Conservation (phyloP, 2,113 vertebrate species). For the Malaclemys terrapin region DNA sequence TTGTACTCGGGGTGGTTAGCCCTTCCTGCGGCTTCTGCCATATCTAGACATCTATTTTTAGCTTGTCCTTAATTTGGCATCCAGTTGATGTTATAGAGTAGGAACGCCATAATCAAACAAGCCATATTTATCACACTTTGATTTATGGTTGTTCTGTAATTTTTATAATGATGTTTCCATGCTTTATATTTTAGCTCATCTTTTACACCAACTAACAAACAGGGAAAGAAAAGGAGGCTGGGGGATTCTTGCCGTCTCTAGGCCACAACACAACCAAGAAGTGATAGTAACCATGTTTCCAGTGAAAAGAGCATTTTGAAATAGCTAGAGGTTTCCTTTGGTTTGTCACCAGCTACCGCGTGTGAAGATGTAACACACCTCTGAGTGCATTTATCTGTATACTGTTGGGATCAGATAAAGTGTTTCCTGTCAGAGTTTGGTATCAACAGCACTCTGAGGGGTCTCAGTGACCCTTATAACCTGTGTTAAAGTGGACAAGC, state of each 20-base stretch:
- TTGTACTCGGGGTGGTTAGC: background rate
- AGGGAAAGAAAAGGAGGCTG: background rate
- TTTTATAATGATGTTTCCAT: background rate
- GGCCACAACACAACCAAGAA: background rate
- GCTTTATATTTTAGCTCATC: background rate
- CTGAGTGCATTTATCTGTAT: conserved; percentile 61
- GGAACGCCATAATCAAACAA: background rate
- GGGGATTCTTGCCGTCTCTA: background rate
- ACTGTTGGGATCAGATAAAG: conserved; percentile 74
- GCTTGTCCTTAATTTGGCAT: background rate
- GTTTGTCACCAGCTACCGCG: conserved; percentile 52
- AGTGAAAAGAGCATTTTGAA: conserved; percentile 27
- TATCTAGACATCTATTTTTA: background rate
- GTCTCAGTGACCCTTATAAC: conserved; percentile 83
- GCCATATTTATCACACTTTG: background rate
- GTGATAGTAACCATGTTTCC: background rate
- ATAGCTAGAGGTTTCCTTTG: conserved; percentile 29
- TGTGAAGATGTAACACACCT: conserved; percentile 64
- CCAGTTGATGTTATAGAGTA: background rate
- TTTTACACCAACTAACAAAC: background rate
- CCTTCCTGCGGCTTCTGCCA: background rate
- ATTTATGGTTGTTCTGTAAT: background rate
- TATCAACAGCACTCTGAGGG: conserved; percentile 77
- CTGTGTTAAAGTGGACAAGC: conserved; percentile 82
- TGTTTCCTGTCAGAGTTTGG: conserved; percentile 75